Percentiles rank a stretch among this genome's conserved stretches.
phyloP scores from a whole-genome alignment of 2,113 vertebrate species.

The Gnathonemus echidnorhynchus region DNA sequence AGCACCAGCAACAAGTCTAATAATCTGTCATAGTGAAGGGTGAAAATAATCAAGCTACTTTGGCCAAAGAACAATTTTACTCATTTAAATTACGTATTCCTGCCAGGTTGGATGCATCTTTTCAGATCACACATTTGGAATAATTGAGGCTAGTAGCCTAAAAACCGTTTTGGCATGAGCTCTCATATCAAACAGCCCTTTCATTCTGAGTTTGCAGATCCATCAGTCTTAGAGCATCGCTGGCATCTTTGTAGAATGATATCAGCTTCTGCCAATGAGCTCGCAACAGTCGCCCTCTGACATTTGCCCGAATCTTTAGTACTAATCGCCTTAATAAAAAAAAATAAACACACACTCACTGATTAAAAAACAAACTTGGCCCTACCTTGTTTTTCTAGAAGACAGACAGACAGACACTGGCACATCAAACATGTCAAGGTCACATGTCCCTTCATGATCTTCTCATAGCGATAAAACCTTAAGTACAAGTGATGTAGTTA shows the following conservation, averaged over 20 bases:
- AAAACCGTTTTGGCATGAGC: conserved; percentile 1
- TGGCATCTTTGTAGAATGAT: not conserved
- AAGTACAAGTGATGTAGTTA: not conserved
- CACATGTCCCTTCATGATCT: not conserved
- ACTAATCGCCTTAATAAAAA: conserved; percentile 10
- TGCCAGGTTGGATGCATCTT: not conserved
- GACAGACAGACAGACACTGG: not conserved
- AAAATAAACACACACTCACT: not conserved
- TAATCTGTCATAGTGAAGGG: not conserved
- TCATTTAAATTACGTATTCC: not conserved
- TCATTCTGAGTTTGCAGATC: conserved; percentile 21
- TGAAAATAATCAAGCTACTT: not conserved
- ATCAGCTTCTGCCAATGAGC: conserved; percentile 12
- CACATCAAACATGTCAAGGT: not conserved
- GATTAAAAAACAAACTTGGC: not conserved
- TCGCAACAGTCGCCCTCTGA: not conserved
- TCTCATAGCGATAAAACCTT: not conserved
- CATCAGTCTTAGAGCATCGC: conserved; percentile 16
- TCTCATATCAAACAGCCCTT: conserved; percentile 23
- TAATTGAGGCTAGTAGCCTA: conserved; percentile 11
- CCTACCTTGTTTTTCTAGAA: not conserved
- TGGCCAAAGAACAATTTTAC: not conserved
- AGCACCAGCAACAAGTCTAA: not conserved
- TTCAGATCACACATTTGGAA: not conserved
- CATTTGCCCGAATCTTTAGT: conserved; percentile 9